Conservation (phyloP, 2,888 invertebrate species). For the Apantesis nais region DNA sequence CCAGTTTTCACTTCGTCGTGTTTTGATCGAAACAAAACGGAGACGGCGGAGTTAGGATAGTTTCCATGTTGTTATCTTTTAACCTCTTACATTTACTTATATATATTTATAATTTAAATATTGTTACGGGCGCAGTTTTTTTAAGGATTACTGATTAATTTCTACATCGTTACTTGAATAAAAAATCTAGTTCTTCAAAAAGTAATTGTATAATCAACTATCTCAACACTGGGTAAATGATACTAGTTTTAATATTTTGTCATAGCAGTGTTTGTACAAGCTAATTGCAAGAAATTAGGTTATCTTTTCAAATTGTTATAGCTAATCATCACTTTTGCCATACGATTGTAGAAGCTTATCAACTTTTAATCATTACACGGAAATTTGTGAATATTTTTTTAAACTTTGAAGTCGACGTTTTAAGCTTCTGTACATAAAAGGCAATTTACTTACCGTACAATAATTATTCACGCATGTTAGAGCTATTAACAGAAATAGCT, state of each 20-base stretch:
- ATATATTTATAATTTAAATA: slow-evolving; percentile 24
- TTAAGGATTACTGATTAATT: background rate
- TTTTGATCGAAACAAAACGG: no score
- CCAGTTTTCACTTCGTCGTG: no score
- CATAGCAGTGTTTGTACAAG: background rate
- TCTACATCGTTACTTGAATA: background rate
- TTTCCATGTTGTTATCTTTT: no score
- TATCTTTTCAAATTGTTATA: background rate
- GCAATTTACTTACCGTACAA: slow-evolving; percentile 22
- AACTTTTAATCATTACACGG: background rate
- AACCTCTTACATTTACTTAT: no score
- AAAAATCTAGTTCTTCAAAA: no score
- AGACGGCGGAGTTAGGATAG: no score
- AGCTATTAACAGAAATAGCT: slow-evolving; percentile 47
- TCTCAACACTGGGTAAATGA: background rate
- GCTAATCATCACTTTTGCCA: background rate
- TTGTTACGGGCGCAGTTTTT: background rate
- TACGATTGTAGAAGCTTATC: background rate
- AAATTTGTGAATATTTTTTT: background rate
- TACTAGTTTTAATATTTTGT: background rate
- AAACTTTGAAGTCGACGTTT: background rate
- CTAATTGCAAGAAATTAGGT: background rate
- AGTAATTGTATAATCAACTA: no score
- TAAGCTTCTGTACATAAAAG: slow-evolving; percentile 20
- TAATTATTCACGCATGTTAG: slow-evolving; percentile 44